Evolutionary conservation across 1,140 invertebrate genomes (phyloP), one percentile per base, ranked within the genome.

Genomic region (Ips typographus): DNA sequence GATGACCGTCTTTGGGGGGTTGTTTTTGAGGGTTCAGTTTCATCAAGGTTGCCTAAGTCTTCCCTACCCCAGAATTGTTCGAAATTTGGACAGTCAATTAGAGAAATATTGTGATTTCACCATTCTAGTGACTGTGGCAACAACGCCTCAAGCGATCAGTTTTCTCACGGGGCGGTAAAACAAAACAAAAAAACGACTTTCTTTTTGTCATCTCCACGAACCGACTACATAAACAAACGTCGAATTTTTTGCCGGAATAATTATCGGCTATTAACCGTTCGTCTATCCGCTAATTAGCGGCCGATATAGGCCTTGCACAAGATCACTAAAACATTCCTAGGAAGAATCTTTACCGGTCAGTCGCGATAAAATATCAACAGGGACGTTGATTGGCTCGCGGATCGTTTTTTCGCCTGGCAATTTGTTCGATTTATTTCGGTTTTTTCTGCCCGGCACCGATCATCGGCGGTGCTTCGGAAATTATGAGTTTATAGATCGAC

Each of bases 391-490:
- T 62, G 60, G 60, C 43, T 44, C 42, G 36, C 8, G n/a, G 42
- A 49, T 22, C 40, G 60, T 62, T 62, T 62, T 62, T 62, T 62
- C 60, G 60, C 60, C 22, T 7, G 4, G 39, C 60, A 62, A 62
- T 62, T 62, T 62, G 60, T 62, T 62, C 60, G 60, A 62, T 62
- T 62, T 62, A 62, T 62, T 62, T 62, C 60, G 22, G 5, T 49
- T 62, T 62, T 62, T 62, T 62, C 36, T 49, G 8, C 44, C 22
- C 40, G 4, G 7, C 57, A 37, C 22, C n/a, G 38, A 8, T 7
- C 38, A 59, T 59, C 57, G 43, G 38, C 42, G 36, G 5, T 36
- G 44, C 42, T 22, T 62, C 44, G 60, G 60, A 62, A 62, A 62
- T 62, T 62, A 62, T 62, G 60, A 62, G 42, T 49, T 49, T 44